Evolutionary conservation across 1,140 invertebrate species (phyloP).

Genomic region (Atta cephalotes): DNA sequence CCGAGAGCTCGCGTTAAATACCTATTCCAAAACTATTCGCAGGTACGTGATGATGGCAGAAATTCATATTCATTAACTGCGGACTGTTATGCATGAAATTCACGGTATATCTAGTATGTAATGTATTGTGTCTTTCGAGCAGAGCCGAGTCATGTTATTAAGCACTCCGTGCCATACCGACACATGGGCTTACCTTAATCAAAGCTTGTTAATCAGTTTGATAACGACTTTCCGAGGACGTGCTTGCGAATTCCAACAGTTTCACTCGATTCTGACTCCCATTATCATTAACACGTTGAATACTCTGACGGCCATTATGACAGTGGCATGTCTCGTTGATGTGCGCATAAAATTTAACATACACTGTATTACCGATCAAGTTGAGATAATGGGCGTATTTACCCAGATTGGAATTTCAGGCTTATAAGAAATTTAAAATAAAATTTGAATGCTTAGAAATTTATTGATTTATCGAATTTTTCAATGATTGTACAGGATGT

Average conservation of each 20-base stretch:
- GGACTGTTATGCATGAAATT: constrained; percentile 53
- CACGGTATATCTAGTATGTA: constrained; percentile 59
- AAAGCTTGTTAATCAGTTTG: constrained; percentile 77
- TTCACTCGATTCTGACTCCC: constrained; percentile 45
- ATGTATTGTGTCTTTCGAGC: constrained; percentile 57
- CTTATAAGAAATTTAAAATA: neutral
- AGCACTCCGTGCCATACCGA: constrained; percentile 33
- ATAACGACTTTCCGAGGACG: constrained; percentile 75
- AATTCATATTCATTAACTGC: constrained; percentile 65
- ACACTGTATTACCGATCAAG: neutral
- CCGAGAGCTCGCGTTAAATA: constrained; percentile 34
- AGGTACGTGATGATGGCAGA: constrained; percentile 31
- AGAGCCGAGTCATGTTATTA: constrained; percentile 51
- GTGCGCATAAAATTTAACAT: constrained; percentile 12
- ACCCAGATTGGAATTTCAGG: neutral
- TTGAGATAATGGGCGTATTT: constrained; percentile 21
- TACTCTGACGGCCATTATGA: constrained; percentile 33
- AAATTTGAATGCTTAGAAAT: neutral
- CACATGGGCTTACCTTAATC: constrained; percentile 67
- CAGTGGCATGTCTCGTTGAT: constrained; percentile 3
- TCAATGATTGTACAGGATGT: constrained; percentile 26
- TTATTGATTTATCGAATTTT: neutral
- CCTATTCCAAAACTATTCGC: constrained; percentile 47
- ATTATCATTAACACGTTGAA: constrained; percentile 68
- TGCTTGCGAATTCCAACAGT: constrained; percentile 70